A percentile compares a stretch with the other conserved stretches of the same genome.
Evolutionary conservation across 2,797 vertebrate species (phyloP).

Genomic region (Graptemys geographica): DNA sequence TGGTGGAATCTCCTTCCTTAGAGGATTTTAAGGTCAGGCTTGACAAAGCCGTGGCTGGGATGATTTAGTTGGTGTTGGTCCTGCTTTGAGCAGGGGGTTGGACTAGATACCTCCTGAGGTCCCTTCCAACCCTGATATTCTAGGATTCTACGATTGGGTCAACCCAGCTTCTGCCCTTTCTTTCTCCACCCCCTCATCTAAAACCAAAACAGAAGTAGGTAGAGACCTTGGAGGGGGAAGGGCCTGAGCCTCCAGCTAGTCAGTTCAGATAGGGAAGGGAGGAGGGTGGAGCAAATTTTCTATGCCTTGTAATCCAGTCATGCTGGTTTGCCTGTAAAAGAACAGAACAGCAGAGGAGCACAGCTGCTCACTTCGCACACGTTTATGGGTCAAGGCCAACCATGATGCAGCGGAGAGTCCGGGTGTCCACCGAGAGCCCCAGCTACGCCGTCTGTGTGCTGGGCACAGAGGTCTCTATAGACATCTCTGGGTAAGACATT

Average conservation of each 20-base stretch:
- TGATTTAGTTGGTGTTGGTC: too few relatives aligned
- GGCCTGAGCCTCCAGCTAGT: constrained; percentile 35
- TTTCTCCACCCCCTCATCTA: accelerated
- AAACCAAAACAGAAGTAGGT: constrained; percentile 14
- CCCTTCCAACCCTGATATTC: too few relatives aligned
- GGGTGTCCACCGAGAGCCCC: constrained; percentile 69
- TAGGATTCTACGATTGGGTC: neutral
- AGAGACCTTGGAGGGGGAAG: constrained; percentile 73
- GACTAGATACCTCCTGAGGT: too few relatives aligned
- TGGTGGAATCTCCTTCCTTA: too few relatives aligned
- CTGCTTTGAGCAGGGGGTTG: too few relatives aligned
- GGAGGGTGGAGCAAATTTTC: constrained; percentile 74
- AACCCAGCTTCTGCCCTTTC: neutral
- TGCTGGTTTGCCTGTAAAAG: constrained; percentile 55
- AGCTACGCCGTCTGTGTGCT: constrained; percentile 60
- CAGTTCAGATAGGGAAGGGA: constrained; percentile 68
- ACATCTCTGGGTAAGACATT: constrained; percentile 68
- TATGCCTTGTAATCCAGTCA: constrained; percentile 57
- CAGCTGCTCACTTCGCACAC: neutral
- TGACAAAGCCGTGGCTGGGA: too few relatives aligned
- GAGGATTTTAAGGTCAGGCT: too few relatives aligned
- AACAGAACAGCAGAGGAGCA: neutral
- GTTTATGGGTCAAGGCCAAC: neutral
- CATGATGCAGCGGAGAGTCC: constrained; percentile 67
- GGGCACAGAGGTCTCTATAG: constrained; percentile 64